Conservation (phyloP, 2,888 invertebrate genomes). For the Psococerastis gibbosa region DNA sequence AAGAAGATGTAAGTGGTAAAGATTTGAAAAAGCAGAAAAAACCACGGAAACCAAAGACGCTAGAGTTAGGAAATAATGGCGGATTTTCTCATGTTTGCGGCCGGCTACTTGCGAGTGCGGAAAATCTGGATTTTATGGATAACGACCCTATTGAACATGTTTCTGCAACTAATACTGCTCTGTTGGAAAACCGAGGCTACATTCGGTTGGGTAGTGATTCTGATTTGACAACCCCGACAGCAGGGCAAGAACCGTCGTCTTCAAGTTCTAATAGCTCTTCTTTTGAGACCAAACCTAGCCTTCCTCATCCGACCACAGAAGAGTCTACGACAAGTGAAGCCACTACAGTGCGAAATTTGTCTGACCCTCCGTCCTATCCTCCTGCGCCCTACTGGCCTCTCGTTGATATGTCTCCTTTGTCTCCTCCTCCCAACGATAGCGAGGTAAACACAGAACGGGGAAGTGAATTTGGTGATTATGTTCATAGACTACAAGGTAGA, state of each 20-base stretch:
- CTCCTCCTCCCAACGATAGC: not conserved
- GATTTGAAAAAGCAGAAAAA: slow-evolving; percentile 13
- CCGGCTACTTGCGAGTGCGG: slow-evolving; percentile 34
- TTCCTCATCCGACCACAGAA: not conserved
- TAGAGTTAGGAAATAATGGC: slow-evolving; percentile 25
- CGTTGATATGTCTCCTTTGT: not conserved
- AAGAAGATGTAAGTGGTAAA: slow-evolving; percentile 32
- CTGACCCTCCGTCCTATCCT: not conserved
- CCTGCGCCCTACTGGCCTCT: not conserved
- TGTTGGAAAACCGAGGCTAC: slow-evolving; percentile 36
- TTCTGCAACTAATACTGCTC: slow-evolving; percentile 32
- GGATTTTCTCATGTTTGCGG: slow-evolving; percentile 25
- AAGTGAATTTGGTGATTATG: slow-evolving; percentile 36
- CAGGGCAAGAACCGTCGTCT: not conserved
- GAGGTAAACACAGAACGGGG: not conserved
- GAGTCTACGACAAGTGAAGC: slow-evolving; percentile 2
- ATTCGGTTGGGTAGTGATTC: slow-evolving; percentile 40
- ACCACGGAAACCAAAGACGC: slow-evolving; percentile 21
- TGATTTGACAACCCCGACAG: slow-evolving; percentile 8
- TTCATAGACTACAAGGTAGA: slow-evolving; percentile 43
- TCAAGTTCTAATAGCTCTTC: not conserved
- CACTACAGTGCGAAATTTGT: not conserved
- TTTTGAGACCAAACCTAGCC: not conserved
- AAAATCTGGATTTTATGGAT: slow-evolving; percentile 73
- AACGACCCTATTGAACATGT: slow-evolving; percentile 42